These are phyloP conservation scores for Mamestra configurata DNA, from an alignment of 1,140 invertebrate species.

Conservation along the genomic window DNA sequence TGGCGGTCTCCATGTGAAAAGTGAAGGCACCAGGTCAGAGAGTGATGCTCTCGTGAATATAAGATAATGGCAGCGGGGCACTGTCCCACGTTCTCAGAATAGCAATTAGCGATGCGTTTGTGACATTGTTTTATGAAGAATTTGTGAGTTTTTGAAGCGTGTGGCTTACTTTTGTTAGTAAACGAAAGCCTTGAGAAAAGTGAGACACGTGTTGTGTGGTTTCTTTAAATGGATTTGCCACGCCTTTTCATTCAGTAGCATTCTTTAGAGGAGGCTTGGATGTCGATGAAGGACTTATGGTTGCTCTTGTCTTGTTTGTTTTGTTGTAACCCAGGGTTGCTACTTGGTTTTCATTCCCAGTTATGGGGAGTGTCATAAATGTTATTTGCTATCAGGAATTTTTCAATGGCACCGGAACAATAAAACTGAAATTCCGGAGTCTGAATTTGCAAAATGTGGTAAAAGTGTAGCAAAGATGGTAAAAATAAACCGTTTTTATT, in stretches of 20 bases:
- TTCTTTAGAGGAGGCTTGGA: too few species aligned
- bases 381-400: too few species aligned
- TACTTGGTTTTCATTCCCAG: too few species aligned
- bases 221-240: not conserved
- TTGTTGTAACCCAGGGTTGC: too few species aligned
- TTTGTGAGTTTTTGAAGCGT: slow-evolving; percentile 24
- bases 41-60: not conserved
- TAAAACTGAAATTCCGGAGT: too few species aligned
- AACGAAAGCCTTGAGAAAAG: slow-evolving; percentile 26
- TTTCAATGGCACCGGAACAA: too few species aligned
- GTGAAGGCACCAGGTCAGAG: slow-evolving; percentile 17
- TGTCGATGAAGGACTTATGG: too few species aligned
- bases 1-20: not conserved
- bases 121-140: slow-evolving; percentile 30
- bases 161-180: slow-evolving; percentile 19
- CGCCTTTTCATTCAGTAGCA: not conserved
- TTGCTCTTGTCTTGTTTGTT: too few species aligned
- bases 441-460: too few species aligned
- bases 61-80: slow-evolving; percentile 2
- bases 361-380: too few species aligned
- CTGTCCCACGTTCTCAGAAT: slow-evolving; percentile 14
- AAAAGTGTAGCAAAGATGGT: too few species aligned
- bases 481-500: too few species aligned
- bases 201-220: not conserved
- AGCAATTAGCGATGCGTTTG: slow-evolving; percentile 17